These are phyloP conservation scores for Daktulosphaira vitifoliae DNA, from an alignment of 1,140 invertebrate species.

Conservation along the genomic window DNA sequence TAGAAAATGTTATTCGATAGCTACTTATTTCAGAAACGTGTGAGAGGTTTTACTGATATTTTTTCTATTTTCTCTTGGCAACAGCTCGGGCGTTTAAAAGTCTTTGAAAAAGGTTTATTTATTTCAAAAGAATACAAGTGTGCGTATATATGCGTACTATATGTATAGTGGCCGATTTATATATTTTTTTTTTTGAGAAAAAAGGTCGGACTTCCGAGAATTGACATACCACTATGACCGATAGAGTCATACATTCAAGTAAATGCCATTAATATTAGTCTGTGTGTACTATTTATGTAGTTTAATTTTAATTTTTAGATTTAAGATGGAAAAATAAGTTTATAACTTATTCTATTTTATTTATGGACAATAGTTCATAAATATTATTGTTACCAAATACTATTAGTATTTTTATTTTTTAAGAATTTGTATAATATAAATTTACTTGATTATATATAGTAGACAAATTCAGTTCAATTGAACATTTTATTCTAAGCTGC, in stretches of 20 bases:
- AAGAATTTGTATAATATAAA: too few species aligned
- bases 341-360: too few species aligned
- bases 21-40: constrained; percentile 5
- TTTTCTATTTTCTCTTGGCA: constrained; percentile 14
- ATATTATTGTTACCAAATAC: too few species aligned
- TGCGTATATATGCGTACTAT: background rate
- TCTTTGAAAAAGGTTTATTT: constrained; percentile 27
- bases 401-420: too few species aligned
- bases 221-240: background rate
- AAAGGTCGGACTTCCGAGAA: constrained; percentile 18
- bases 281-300: too few species aligned
- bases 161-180: background rate
- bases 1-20: constrained; percentile 3
- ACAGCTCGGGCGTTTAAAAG: constrained; percentile 27
- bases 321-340: too few species aligned
- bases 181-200: background rate
- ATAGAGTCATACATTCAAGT: background rate
- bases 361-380: too few species aligned
- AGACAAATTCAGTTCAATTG: too few species aligned
- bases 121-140: constrained; percentile 3
- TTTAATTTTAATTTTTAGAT: too few species aligned
- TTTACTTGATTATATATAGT: too few species aligned
- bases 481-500: too few species aligned
- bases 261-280: constrained; percentile 23
- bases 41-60: background rate